Percentiles rank a stretch among this genome's conserved stretches.
Conservation (phyloP, 2,888 invertebrate genomes). For the Apotomis capreana region DNA sequence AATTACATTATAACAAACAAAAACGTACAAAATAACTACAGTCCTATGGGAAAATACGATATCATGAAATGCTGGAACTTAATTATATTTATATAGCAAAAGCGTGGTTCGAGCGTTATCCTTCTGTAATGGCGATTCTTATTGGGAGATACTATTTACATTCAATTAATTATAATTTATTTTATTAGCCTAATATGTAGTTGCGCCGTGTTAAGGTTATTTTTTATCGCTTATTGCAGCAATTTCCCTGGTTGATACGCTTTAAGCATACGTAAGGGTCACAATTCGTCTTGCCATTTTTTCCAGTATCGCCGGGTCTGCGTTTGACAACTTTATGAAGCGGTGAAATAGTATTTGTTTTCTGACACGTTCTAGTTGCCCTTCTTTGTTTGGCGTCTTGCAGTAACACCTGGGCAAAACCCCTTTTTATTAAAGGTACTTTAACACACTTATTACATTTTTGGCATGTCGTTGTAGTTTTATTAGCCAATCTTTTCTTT, state of each 20-base stretch:
- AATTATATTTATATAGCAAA: too few relatives aligned
- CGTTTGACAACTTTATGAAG: neutral
- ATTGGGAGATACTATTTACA: too few relatives aligned
- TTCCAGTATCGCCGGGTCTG: neutral
- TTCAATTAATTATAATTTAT: too few relatives aligned
- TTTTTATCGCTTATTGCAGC: neutral
- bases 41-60: too few relatives aligned
- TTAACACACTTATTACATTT: constrained; percentile 12
- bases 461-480: neutral
- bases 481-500: neutral
- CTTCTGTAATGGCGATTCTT: too few relatives aligned
- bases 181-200: too few relatives aligned
- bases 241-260: constrained; percentile 6
- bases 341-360: constrained; percentile 17
- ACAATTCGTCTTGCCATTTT: neutral
- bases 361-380: constrained; percentile 2
- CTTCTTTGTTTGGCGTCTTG: neutral
- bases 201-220: too few relatives aligned
- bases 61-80: too few relatives aligned
- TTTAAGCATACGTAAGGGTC: constrained; percentile 29
- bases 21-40: too few relatives aligned
- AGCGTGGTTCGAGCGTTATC: too few relatives aligned
- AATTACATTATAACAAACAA: too few relatives aligned
- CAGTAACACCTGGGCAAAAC: constrained; percentile 1
- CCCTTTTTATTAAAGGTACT: constrained; percentile 10